phyloP scores from a whole-genome alignment of 1,140 invertebrate genomes.

The Drosophila orena region DNA sequence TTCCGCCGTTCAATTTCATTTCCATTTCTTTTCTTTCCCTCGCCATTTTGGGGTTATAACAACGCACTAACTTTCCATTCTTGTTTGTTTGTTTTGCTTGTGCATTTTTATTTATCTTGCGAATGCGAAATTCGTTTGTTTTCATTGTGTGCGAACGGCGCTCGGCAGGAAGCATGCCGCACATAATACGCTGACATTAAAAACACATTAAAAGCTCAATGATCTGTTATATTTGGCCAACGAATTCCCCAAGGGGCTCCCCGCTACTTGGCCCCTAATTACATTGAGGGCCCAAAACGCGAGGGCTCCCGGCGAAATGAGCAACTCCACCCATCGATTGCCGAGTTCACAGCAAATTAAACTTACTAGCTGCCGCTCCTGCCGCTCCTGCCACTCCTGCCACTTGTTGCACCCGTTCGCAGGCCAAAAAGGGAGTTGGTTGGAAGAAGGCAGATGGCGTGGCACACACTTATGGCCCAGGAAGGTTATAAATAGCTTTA shows the following conservation, averaged over 20 bases:
- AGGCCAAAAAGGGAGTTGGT: constrained; percentile 7
- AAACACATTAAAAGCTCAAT: constrained; percentile 79
- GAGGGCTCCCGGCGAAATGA: constrained; percentile 7
- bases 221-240: constrained; percentile 67
- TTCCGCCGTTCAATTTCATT: constrained; percentile 23
- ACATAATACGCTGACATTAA: constrained; percentile 72
- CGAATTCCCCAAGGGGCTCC: constrained; percentile 24
- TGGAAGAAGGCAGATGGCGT: background rate
- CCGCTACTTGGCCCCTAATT: constrained; percentile 15
- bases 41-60: constrained; percentile 45
- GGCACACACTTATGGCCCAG: constrained; percentile 19
- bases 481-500: constrained; percentile 64
- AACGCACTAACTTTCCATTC: constrained; percentile 69
- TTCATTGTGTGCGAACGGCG: constrained; percentile 42
- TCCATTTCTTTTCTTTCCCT: constrained; percentile 24
- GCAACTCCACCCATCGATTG: constrained; percentile 33
- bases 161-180: constrained; percentile 58
- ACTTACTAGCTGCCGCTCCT: constrained; percentile 45
- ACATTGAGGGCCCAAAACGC: constrained; percentile 14
- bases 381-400: constrained; percentile 57
- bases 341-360: constrained; percentile 61
- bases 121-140: constrained; percentile 55
- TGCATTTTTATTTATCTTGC: constrained; percentile 41
- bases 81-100: constrained; percentile 45
- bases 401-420: constrained; percentile 63